Base-by-base conservation (phyloP, 2,797 vertebrate genomes). In the Xenentodon cancila region DNA sequence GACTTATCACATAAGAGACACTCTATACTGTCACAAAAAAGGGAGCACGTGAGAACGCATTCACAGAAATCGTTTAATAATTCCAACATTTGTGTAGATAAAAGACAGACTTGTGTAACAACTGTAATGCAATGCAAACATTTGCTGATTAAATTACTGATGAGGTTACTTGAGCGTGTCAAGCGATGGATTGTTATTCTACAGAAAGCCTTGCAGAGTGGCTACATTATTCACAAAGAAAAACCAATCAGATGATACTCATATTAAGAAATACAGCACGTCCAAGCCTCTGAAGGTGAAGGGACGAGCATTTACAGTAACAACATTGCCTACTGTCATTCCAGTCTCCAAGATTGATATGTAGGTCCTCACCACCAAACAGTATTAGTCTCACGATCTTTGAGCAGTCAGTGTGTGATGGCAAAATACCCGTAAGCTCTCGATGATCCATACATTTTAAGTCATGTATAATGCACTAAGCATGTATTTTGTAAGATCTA, bases 221-320 rank as follows among this genome's bases (percentile, higher is more conserved):
- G 64, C 64, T 58, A 61, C 56, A 65, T 75, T 57, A 69, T 67
- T 71, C 63, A 46, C 48, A 11, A 13, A 27, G 40, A 65, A 20
- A 64, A 12, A 63, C 52, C 18, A 58, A 73, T 59, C 52, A 25
- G 68, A 71, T 45, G 13, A 52, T 69, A 22, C 49, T 48, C 4
- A 21, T 40, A 15, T 61, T 59, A 6, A 18, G 17, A 47, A 60
- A 71, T 34, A 64, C 19, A 6, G 5, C 47, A 11, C 32, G 48
- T 60, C 50, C 56, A 30, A 68, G 64, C 65, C 21, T 59, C 52
- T 62, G 46, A 73, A 25, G n/a, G 27, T 49, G 58, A 63, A n/a
- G n/a, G 9, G 32, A 52, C 25, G 5, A 25, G 5, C 25, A 25
- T 25, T 25, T 25, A 25, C 25, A 25, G 25, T 25, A 3, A 25